Percentiles rank a stretch among this genome's conserved stretches.
Evolutionary conservation across 2,797 vertebrate genomes (phyloP).

Genomic region (Lepus townsendii): DNA sequence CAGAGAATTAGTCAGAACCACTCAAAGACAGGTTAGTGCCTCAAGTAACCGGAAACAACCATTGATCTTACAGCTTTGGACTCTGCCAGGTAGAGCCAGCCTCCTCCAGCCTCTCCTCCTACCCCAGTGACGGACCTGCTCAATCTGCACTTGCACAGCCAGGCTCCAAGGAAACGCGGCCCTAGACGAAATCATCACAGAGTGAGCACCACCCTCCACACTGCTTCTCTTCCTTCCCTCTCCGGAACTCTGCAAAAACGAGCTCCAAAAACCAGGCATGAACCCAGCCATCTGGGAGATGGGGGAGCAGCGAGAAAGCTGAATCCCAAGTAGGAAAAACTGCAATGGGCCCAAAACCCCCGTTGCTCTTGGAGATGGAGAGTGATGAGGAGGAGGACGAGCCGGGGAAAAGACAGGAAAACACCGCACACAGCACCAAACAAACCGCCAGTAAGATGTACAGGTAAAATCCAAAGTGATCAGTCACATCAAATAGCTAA

Average conservation of each 20-base stretch:
- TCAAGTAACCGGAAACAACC: neutral
- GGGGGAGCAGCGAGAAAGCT: neutral
- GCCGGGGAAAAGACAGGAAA: neutral
- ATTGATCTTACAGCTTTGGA: neutral
- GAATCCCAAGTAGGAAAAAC: neutral
- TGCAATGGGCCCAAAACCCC: neutral
- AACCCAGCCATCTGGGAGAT: neutral
- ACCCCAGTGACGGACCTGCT: neutral
- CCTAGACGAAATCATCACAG: neutral
- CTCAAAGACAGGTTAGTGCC: neutral
- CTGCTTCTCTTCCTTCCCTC: neutral
- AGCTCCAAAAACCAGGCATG: neutral
- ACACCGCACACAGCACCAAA: neutral
- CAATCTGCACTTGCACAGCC: neutral
- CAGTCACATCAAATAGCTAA: conserved; percentile 36
- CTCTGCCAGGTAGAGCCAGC: neutral
- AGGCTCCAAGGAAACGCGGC: neutral
- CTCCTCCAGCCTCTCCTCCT: neutral
- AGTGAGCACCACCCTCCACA: neutral
- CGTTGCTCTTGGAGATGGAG: neutral
- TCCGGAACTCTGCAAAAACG: neutral
- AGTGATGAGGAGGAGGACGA: conserved; percentile 9
- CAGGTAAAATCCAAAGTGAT: neutral
- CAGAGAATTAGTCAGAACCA: neutral
- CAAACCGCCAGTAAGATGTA: neutral